phyloP scores from a whole-genome alignment of 2,888 invertebrate genomes.

The Sesia bembeciformis region DNA sequence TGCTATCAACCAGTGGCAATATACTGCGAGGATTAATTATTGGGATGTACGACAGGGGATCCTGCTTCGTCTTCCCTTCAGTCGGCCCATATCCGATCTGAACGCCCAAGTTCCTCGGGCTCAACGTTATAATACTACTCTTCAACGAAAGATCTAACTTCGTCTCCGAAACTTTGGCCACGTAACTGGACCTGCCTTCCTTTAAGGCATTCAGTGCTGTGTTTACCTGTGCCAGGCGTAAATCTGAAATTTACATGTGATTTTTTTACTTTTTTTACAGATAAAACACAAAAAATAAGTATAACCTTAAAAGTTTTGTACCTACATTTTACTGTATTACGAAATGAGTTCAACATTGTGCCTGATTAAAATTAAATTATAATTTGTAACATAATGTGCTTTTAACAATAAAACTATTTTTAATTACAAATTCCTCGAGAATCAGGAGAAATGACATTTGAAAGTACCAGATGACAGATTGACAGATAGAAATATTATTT shows the following conservation, averaged over 20 bases:
- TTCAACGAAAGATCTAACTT: constrained; percentile 22
- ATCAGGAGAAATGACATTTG: neutral
- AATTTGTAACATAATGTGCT: neutral
- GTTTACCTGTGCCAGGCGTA: constrained; percentile 48
- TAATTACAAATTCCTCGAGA: neutral
- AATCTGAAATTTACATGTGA: constrained; percentile 33
- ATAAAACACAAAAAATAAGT: constrained; percentile 6
- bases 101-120: constrained; percentile 44
- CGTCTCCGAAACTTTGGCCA: constrained; percentile 13
- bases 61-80: constrained; percentile 32
- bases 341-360: constrained; percentile 47
- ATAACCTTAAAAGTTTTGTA: constrained; percentile 36
- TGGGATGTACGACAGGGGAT: constrained; percentile 52
- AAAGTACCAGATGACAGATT: too few species aligned
- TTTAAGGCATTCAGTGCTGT: constrained; percentile 39
- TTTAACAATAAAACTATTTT: neutral
- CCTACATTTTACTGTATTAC: constrained; percentile 56
- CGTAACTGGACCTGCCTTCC: constrained; percentile 31
- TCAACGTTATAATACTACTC: constrained; percentile 30
- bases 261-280: constrained; percentile 2
- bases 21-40: constrained; percentile 60
- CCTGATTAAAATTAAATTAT: neutral
- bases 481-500: too few species aligned
- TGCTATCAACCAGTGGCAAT: constrained; percentile 49
- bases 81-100: constrained; percentile 40